Conservation (phyloP, 2,888 invertebrate genomes). For the Megalurothrips usitatus region DNA sequence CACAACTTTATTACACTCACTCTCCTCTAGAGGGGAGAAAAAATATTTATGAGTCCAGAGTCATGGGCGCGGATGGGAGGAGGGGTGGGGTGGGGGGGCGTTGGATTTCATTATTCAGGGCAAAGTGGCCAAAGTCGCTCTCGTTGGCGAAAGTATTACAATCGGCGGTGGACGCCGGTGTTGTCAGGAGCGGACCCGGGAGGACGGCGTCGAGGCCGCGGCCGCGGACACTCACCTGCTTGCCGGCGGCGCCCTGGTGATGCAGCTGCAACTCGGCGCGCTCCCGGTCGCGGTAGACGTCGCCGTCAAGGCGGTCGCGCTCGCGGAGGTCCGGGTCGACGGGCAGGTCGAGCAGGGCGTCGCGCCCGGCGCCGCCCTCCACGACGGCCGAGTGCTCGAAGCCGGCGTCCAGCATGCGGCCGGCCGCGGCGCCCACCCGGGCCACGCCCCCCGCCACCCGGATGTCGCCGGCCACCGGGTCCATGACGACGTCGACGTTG, state of each 20-base stretch:
- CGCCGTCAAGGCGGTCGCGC: not conserved
- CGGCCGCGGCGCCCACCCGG: not conserved
- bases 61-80: not conserved
- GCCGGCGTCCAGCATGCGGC: not conserved
- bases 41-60: not conserved
- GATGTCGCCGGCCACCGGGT: not conserved
- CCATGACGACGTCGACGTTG: not conserved
- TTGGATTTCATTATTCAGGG: not conserved
- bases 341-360: not conserved
- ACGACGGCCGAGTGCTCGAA: not conserved
- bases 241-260: conserved; percentile 2
- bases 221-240: not conserved
- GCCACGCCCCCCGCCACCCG: not conserved
- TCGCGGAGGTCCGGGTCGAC: conserved; percentile 11
- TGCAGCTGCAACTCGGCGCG: conserved; percentile 11
- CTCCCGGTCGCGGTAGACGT: not conserved
- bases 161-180: no score
- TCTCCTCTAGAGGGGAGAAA: not conserved
- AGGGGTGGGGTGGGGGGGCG: no score
- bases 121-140: no score
- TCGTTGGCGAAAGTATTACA: no score
- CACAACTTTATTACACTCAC: no score
- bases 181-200: no score
- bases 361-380: not conserved
- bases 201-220: no score